Base-by-base conservation (phyloP, 2,888 invertebrate genomes). In the Cyclophora albipunctata region DNA sequence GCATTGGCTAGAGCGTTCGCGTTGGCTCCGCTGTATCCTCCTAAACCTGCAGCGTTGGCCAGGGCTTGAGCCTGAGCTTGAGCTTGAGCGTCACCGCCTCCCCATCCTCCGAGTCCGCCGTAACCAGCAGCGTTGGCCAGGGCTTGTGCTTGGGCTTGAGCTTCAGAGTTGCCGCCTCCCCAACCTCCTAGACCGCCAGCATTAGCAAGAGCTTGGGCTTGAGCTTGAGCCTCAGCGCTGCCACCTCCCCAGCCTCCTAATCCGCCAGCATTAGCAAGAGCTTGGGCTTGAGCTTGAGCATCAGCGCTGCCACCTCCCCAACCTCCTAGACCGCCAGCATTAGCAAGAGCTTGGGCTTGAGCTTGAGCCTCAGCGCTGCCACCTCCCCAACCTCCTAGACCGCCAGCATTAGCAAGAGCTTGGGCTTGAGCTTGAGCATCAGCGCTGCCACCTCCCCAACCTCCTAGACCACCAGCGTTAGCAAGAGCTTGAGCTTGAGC, bases 221-320 rank as follows among this genome's bases (percentile, higher is more conserved):
- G 48, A 34, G 65, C 64, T 42, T 53, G 48, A 3, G 66, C 64
- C 34, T 53, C 54, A 3, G 62, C 57, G 40, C 59, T 46, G 1
- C 44, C 46, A 20, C 54, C 58, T 7, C 62, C 47, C 5, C 33
- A 4, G 7, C 40, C 40, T 5, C 20, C 54, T 20, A 42, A 35
- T 34, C 46, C 54, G 41, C 7, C 20, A 3, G 55, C 53, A 4
- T 53, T 54, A 3, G 55, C 55, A 3, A 51, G 37, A 7, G 60
- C 37, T 4, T 37, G 4, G 37, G 37, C 37, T 5, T 5, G 37
- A 37, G 37, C 37, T 37, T 37, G 37, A 37, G 37, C 37, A 2
- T 37, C 34, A 5, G 35, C 40, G 33, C 34, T 37, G 37, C 4
- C 37, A 4, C 37, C 37, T 37, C 4, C 45, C n/a, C 34, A 48